Evolutionary conservation across 37 sponge, comb jelly and placozoan species (phyloP).

Genomic region (Ephydatia muelleri): DNA sequence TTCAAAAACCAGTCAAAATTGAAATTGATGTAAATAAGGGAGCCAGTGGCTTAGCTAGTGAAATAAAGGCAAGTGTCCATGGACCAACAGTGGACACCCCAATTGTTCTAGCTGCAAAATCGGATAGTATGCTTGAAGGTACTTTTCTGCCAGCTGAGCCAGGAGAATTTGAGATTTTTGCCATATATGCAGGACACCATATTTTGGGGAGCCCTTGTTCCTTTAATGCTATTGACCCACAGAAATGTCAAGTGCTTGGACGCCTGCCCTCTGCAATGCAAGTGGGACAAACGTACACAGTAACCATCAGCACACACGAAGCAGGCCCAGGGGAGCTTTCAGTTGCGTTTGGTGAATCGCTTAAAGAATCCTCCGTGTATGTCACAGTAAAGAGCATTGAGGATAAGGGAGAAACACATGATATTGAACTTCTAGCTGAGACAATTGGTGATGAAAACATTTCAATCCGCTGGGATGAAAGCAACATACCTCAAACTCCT

Average conservation of each 20-base stretch:
- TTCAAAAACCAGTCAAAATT: constrained; percentile 33
- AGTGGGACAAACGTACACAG: constrained; percentile 20
- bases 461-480: constrained; percentile 35
- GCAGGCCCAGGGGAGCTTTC: constrained; percentile 36
- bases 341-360: not conserved
- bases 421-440: constrained; percentile 25
- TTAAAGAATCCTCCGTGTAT: not conserved
- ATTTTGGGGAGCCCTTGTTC: constrained; percentile 68
- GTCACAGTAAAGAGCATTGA: not conserved
- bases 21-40: constrained; percentile 47
- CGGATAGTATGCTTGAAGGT: constrained; percentile 6
- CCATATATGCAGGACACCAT: constrained; percentile 45
- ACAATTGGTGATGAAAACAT: constrained; percentile 23
- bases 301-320: constrained; percentile 42
- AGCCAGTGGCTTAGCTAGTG: constrained; percentile 31
- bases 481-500: constrained; percentile 54
- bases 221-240: constrained; percentile 58
- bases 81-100: constrained; percentile 62
- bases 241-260: constrained; percentile 50
- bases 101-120: constrained; percentile 34
- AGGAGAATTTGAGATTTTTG: constrained; percentile 52
- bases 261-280: constrained; percentile 38
- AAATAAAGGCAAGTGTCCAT: constrained; percentile 32
- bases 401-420: constrained; percentile 30
- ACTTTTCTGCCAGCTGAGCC: constrained; percentile 46